Evolutionary conservation across 1,140 invertebrate genomes (phyloP), one percentile per base, ranked within the genome.

Genomic region (Medauroidea extradentata): DNA sequence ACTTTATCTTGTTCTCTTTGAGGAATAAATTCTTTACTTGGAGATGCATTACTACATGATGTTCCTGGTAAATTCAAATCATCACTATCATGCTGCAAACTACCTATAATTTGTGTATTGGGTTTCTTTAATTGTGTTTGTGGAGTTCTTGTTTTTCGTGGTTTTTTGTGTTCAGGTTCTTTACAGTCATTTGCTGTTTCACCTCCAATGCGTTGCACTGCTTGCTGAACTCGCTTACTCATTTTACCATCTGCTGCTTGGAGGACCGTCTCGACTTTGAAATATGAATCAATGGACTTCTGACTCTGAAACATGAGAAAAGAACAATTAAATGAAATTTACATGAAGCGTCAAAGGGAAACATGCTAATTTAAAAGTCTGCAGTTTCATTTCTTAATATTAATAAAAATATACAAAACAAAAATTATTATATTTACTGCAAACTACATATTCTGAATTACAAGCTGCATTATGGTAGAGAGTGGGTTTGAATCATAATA

Each of bases 221-320:
- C 91, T 4, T 79, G 79, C 71, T 88, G 85, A 1, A 93, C 87
- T 70, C 91, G 78, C 75, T 90, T 91, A 69, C 91, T 93, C 69
- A 91, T 80, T 65, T 75, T 79, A 42, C 80, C 74, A 62, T 81
- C 75, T 13, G 77, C 72, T 75, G 21, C 62, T 21, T 57, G 62
- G 16, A 67, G 57, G 8, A 46, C 57, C 13, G 65, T 57, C 14
- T 83, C 80, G 16, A 79, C 75, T 73, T 84, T 82, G 63, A 91
- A 92, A 73, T 87, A 93, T 60, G 84, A 81, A 19, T 84, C 79
- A 24, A 93, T 82, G n/a, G 80, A 79, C 64, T 79, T 85, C 69
- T 93, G 90, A 23, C 69, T 81, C 65, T 83, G 55, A 49, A 70
- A 70, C 19, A 9, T 16, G 53, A 59, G 46, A 57, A 51, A n/a